A percentile compares a stretch with the other conserved stretches of the same genome.
Evolutionary conservation across 2,113 vertebrate species (phyloP).

Genomic region (Zingel zingel): DNA sequence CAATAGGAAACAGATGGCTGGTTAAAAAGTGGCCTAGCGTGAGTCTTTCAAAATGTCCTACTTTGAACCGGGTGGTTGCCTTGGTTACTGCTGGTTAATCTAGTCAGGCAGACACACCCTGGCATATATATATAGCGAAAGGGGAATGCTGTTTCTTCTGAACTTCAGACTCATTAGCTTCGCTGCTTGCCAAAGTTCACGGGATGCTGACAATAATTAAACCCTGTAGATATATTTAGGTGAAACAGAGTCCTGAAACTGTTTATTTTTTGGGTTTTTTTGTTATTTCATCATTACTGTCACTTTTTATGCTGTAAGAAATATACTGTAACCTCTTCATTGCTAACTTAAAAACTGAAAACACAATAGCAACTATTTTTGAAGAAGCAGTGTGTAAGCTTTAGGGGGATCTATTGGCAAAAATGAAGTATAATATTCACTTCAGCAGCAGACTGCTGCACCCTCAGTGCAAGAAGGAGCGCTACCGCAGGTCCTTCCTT

Average conservation of each 20-base stretch:
- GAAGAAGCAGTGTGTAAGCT: too few species aligned
- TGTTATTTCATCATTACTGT: neutral
- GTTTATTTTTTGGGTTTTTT: too few species aligned
- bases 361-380: neutral
- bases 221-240: slow-evolving; percentile 19
- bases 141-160: slow-evolving; percentile 25
- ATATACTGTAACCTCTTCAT: neutral
- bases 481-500: too few species aligned
- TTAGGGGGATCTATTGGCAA: too few species aligned
- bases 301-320: neutral
- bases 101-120: slow-evolving; percentile 60
- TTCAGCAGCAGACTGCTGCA: too few species aligned
- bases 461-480: too few species aligned
- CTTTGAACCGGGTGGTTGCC: slow-evolving; percentile 33
- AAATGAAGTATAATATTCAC: too few species aligned
- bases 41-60: slow-evolving; percentile 43
- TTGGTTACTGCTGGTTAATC: neutral
- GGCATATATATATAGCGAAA: neutral
- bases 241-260: neutral
- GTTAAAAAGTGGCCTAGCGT: slow-evolving; percentile 22
- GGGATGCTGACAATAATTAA: slow-evolving; percentile 69
- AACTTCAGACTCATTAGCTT: slow-evolving; percentile 60
- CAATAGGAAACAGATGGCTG: slow-evolving; percentile 72
- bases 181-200: slow-evolving; percentile 39
- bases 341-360: neutral